Percentiles rank a stretch among this genome's conserved stretches.
These are phyloP conservation scores for Melanophora roralis DNA, from an alignment of 2,888 invertebrate genomes.

Conservation along the genomic window DNA sequence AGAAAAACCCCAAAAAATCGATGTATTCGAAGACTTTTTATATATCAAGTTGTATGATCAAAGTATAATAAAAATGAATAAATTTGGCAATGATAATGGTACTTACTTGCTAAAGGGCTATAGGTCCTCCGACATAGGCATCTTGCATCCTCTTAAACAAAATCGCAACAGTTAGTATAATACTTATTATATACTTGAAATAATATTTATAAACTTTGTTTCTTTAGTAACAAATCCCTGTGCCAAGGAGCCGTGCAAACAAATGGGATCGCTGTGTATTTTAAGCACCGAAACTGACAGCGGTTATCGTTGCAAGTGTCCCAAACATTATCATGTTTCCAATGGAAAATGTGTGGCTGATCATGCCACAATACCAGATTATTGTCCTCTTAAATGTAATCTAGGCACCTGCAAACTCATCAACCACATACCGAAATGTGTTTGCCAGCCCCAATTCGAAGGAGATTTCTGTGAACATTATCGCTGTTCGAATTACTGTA, in stretches of 20 bases:
- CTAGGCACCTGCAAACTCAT: conserved; percentile 80
- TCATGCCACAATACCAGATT: conserved; percentile 72
- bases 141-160: conserved; percentile 84
- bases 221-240: conserved; percentile 80
- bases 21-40: conserved; percentile 85
- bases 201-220: background rate
- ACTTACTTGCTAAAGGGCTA: conserved; percentile 80
- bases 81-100: conserved; percentile 81
- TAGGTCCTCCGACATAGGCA: conserved; percentile 81
- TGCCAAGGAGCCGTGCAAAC: conserved; percentile 79
- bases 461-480: conserved; percentile 84
- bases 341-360: conserved; percentile 71
- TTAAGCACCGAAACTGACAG: conserved; percentile 77
- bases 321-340: conserved; percentile 78
- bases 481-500: conserved; percentile 83
- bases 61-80: conserved; percentile 82
- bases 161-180: conserved; percentile 77
- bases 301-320: conserved; percentile 79
- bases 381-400: conserved; percentile 80
- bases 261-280: conserved; percentile 81
- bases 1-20: conserved; percentile 84
- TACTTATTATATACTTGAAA: background rate
- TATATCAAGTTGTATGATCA: conserved; percentile 83
- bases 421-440: conserved; percentile 80
- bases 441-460: conserved; percentile 81